Conservation (phyloP, 2,888 invertebrate species). For the Limnephilus auricula region DNA sequence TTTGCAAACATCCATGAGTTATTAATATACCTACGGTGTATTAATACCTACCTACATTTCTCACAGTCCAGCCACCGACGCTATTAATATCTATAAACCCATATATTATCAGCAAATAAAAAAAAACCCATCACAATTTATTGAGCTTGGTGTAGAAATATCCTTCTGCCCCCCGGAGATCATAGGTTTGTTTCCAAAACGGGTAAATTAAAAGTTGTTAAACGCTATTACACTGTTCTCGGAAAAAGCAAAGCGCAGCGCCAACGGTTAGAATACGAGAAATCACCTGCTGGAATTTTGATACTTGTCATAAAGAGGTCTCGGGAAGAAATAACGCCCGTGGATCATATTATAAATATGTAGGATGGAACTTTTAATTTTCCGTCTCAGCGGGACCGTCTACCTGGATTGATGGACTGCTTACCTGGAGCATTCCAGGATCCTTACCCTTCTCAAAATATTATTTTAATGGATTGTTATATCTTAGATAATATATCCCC, state of each 20-base stretch:
- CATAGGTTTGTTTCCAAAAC: constrained; percentile 25
- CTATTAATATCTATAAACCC: not conserved
- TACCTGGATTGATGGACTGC: constrained; percentile 29
- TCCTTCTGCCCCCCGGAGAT: constrained; percentile 18
- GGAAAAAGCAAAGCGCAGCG: constrained; percentile 7
- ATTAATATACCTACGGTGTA: not conserved
- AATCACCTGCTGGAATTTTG: constrained; percentile 45
- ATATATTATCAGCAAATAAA: constrained; percentile 2
- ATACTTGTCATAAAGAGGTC: constrained; percentile 40
- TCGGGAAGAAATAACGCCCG: constrained; percentile 21
- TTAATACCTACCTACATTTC: not conserved
- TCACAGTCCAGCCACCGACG: not conserved
- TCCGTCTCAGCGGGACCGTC: constrained; percentile 25
- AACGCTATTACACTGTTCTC: not conserved
- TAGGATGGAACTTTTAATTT: constrained; percentile 26
- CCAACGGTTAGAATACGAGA: constrained; percentile 11
- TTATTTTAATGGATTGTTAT: constrained; percentile 26
- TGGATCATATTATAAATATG: constrained; percentile 28
- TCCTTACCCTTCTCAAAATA: constrained; percentile 37
- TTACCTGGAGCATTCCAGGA: constrained; percentile 38
- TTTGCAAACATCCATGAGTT: not conserved
- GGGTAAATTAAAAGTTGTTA: constrained; percentile 29
- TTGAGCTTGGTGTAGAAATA: not conserved
- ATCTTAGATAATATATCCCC: constrained; percentile 38
- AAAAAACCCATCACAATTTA: not conserved